These are phyloP conservation scores for Pseudorhiza aurosa DNA, from an alignment of 30 jellyfish, hydroid and myxozoan genomes.

Conservation along the genomic window DNA sequence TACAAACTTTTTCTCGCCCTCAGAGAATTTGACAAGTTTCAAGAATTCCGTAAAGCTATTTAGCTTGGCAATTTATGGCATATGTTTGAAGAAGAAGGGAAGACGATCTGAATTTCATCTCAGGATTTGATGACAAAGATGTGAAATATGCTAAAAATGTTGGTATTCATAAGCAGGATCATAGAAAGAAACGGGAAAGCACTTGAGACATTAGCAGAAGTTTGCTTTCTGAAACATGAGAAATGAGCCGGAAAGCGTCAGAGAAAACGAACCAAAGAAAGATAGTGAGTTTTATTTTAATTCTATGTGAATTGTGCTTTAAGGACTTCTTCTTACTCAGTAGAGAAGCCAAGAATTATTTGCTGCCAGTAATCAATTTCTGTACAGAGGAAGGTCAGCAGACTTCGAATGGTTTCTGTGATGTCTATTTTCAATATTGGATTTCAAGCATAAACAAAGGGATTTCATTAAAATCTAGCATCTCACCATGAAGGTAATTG, in stretches of 20 bases:
- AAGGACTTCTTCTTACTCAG: too few species aligned
- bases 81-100: conserved; percentile 23
- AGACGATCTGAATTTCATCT: conserved; percentile 24
- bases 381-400: too few species aligned
- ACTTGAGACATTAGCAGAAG: not conserved
- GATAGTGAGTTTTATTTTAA: not conserved
- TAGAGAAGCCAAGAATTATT: too few species aligned
- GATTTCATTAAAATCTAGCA: too few species aligned
- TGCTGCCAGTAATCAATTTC: too few species aligned
- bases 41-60: conserved; percentile 13
- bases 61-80: conserved; percentile 33
- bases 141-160: not conserved
- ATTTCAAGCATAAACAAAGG: not conserved
- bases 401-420: not conserved
- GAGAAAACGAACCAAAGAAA: not conserved
- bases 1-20: not conserved
- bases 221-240: not conserved
- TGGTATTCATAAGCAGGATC: not conserved
- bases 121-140: conserved; percentile 8
- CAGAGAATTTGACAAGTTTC: conserved; percentile 5
- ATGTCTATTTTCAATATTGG: not conserved
- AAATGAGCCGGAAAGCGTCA: not conserved
- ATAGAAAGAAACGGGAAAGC: not conserved
- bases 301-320: too few species aligned
- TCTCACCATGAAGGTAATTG: too few species aligned